phyloP scores from a whole-genome alignment of 2,113 vertebrate species.

The Crotophaga sulcirostris region DNA sequence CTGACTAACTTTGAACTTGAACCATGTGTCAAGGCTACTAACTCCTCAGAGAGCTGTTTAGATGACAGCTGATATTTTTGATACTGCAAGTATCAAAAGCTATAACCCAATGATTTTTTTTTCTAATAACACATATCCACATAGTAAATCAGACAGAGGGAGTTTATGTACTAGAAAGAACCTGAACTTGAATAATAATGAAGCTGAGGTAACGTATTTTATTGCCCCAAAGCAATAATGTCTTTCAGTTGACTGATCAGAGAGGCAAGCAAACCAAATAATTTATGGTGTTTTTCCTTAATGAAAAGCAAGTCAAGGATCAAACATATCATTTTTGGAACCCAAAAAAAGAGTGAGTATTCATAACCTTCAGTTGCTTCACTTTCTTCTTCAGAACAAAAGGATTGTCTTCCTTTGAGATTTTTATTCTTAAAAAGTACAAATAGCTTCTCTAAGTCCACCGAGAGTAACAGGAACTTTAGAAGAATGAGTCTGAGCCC shows the following conservation, averaged over 20 bases:
- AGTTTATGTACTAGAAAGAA: conserved; percentile 7
- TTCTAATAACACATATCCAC: not conserved
- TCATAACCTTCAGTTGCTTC: conserved; percentile 37
- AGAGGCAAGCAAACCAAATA: conserved; percentile 28
- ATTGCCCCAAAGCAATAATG: not conserved
- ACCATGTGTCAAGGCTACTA: not conserved
- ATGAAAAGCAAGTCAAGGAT: conserved; percentile 44
- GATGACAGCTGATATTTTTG: not conserved
- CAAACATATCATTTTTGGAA: conserved; percentile 30
- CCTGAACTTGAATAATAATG: conserved; percentile 25
- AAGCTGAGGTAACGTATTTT: not conserved
- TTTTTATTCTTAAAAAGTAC: conserved; percentile 51
- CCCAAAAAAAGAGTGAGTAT: not conserved
- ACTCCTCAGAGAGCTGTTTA: not conserved
- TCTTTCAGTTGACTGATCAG: conserved; percentile 48
- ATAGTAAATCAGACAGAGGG: not conserved
- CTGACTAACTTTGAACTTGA: not conserved
- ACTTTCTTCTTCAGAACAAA: conserved; percentile 53
- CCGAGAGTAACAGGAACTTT: not conserved
- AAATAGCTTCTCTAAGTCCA: conserved; percentile 35
- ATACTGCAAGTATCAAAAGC: not conserved
- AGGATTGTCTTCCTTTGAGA: conserved; percentile 21
- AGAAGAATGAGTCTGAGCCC: not conserved
- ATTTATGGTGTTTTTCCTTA: conserved; percentile 55
- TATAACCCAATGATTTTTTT: not conserved